Conservation (phyloP, 1,140 invertebrate species). For the Mactra quadrangularis region DNA sequence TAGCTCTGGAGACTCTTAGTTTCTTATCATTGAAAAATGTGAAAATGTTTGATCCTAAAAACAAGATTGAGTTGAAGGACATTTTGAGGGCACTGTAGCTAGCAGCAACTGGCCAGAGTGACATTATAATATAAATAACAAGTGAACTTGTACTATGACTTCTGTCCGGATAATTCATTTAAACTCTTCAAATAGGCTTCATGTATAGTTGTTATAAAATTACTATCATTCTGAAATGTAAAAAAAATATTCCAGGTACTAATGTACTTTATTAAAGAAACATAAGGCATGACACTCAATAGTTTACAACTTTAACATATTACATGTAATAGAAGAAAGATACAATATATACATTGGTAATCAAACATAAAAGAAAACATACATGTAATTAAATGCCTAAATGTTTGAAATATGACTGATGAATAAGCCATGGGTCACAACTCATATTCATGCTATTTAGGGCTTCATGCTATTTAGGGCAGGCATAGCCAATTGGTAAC, state of each 20-base stretch:
- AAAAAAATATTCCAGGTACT: constrained; percentile 22
- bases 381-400: no score
- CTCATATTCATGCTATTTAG: no score
- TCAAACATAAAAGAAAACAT: background rate
- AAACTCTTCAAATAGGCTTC: constrained; percentile 90
- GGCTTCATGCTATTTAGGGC: no score
- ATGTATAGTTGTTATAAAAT: constrained; percentile 94
- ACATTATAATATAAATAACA: no score
- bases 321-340: background rate
- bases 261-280: no score
- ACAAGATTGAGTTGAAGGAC: no score
- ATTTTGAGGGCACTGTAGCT: no score
- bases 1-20: no score
- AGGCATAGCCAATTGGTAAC: no score
- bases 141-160: constrained; percentile 59
- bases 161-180: constrained; percentile 62
- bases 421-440: background rate
- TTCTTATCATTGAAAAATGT: no score
- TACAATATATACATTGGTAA: background rate
- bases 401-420: background rate
- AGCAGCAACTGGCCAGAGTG: no score
- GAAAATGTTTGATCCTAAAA: no score
- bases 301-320: background rate
- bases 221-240: constrained; percentile 88
- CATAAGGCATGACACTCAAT: background rate